phyloP scores from a whole-genome alignment of 2,888 invertebrate genomes.

The Phrixothrix hirtus region DNA sequence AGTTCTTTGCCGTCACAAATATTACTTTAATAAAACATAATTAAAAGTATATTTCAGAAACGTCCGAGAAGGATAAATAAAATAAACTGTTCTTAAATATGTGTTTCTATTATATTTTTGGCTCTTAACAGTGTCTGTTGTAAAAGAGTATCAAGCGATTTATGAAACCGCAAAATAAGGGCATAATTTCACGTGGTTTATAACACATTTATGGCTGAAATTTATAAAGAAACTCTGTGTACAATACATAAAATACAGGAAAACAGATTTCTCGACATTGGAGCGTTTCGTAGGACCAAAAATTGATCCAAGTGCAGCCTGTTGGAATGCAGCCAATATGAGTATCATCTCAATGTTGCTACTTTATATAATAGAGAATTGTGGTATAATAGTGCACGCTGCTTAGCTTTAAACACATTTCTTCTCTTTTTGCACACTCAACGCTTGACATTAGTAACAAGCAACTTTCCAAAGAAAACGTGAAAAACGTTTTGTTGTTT shows the following conservation, averaged over 20 bases:
- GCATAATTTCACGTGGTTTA: constrained; percentile 30
- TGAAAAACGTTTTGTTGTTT: constrained; percentile 15
- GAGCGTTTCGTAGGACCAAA: constrained; percentile 27
- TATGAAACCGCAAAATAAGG: constrained; percentile 18
- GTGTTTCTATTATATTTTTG: constrained; percentile 43
- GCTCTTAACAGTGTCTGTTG: constrained; percentile 37
- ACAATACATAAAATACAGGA: constrained; percentile 22
- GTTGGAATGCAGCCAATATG: constrained; percentile 51
- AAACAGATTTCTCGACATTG: constrained; percentile 29
- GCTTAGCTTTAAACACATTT: constrained; percentile 42
- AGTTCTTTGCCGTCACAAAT: no score
- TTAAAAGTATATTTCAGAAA: no score
- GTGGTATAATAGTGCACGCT: constrained; percentile 46
- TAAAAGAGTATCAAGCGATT: constrained; percentile 18
- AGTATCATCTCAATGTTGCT: constrained; percentile 44
- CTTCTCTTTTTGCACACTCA: constrained; percentile 29
- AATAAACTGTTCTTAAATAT: constrained; percentile 37
- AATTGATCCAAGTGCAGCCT: constrained; percentile 45
- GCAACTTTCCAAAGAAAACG: constrained; percentile 18
- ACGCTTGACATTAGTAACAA: constrained; percentile 23
- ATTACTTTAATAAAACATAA: no score
- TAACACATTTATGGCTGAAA: constrained; percentile 26
- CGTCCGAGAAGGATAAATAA: no score
- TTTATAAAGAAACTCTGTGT: constrained; percentile 13
- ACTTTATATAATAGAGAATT: constrained; percentile 44